A percentile compares a stretch with the other conserved stretches of the same genome.
Conservation (phyloP, 2,888 invertebrate species). For the Drosophila glabriapex region DNA sequence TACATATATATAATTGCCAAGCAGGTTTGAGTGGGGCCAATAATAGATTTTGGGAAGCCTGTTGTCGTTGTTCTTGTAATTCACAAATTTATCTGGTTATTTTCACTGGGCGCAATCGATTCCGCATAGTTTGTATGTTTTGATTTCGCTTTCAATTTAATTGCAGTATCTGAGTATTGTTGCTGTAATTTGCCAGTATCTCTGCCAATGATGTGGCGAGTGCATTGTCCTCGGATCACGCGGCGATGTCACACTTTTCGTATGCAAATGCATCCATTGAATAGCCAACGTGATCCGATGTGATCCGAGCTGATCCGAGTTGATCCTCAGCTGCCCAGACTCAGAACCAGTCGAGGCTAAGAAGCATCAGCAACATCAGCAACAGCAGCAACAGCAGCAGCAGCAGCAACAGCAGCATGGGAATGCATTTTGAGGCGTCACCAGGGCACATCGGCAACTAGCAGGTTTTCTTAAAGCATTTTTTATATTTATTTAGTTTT, state of each 20-base stretch:
- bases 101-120: slow-evolving; percentile 74
- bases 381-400: neutral
- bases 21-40: slow-evolving; percentile 20
- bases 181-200: neutral
- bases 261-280: slow-evolving; percentile 55
- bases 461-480: slow-evolving; percentile 58
- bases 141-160: slow-evolving; percentile 77
- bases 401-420: slow-evolving; percentile 42
- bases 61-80: slow-evolving; percentile 78
- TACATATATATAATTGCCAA: neutral
- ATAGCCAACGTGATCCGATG: slow-evolving; percentile 23
- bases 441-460: slow-evolving; percentile 49
- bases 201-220: slow-evolving; percentile 32
- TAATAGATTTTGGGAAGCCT: slow-evolving; percentile 57
- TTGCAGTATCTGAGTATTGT: slow-evolving; percentile 19
- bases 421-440: slow-evolving; percentile 69
- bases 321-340: slow-evolving; percentile 12
- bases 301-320: slow-evolving; percentile 20
- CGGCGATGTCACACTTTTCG: slow-evolving; percentile 71
- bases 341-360: slow-evolving; percentile 37
- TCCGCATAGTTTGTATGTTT: slow-evolving; percentile 82
- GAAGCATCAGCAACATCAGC: slow-evolving; percentile 9
- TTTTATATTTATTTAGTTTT: slow-evolving; percentile 22
- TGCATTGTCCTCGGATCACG: slow-evolving; percentile 74
- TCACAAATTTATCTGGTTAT: slow-evolving; percentile 55